These are phyloP conservation scores for Cordylochernes scorpioides DNA, from an alignment of 2,888 invertebrate species.

Conservation along the genomic window DNA sequence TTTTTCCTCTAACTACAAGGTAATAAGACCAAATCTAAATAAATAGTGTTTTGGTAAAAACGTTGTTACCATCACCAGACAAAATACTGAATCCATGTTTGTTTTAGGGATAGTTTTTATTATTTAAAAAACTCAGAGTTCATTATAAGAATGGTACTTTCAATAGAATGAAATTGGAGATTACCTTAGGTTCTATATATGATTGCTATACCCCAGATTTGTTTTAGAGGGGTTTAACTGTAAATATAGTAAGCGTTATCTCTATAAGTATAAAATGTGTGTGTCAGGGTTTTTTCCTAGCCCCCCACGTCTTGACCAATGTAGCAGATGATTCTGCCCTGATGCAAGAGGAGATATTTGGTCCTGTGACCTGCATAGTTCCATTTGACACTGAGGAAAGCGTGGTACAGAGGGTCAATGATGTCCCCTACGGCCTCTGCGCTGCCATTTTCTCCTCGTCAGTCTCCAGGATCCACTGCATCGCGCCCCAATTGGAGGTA, in stretches of 20 bases:
- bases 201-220: no score
- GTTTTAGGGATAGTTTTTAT: neutral
- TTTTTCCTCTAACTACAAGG: neutral
- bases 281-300: constrained; percentile 27
- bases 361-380: constrained; percentile 27
- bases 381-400: constrained; percentile 23
- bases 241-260: no score
- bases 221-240: no score
- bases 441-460: constrained; percentile 27
- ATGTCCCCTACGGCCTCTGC: constrained; percentile 26
- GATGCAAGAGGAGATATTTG: constrained; percentile 31
- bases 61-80: no score
- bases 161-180: no score
- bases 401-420: constrained; percentile 25
- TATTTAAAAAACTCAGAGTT: neutral
- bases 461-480: constrained; percentile 22
- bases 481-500: constrained; percentile 26
- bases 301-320: constrained; percentile 25
- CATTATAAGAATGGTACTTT: neutral
- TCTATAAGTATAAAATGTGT: no score
- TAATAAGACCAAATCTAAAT: no score
- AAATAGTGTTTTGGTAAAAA: no score
- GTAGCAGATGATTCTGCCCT: constrained; percentile 22
- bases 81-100: neutral
- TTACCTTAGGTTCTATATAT: no score